Conservation (phyloP, 2,888 invertebrate species). For the Isotomurus palustris region DNA sequence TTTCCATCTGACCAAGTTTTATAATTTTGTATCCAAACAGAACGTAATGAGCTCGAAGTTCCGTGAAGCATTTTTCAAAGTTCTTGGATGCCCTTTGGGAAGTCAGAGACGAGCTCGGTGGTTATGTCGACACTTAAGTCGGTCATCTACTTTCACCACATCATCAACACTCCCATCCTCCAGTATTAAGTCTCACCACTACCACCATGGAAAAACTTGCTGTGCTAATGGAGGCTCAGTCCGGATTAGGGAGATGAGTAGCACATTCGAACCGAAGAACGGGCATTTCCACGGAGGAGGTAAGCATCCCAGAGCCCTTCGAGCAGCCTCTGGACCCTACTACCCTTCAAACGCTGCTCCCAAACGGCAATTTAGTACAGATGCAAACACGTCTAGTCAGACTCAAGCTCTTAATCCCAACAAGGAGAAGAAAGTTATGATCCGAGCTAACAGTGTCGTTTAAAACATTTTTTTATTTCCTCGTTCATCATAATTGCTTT, state of each 20-base stretch:
- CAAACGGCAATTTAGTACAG: slow-evolving; percentile 43
- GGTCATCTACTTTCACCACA: slow-evolving; percentile 63
- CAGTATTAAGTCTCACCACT: slow-evolving; percentile 43
- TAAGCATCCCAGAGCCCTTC: slow-evolving; percentile 36
- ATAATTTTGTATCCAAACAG: too few species aligned
- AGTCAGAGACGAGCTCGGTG: slow-evolving; percentile 48
- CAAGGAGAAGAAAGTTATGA: slow-evolving; percentile 42
- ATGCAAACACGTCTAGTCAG: slow-evolving; percentile 33
- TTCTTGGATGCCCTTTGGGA: slow-evolving; percentile 50
- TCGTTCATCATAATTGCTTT: too few species aligned
- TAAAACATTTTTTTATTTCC: too few species aligned
- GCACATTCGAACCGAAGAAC: slow-evolving; percentile 17
- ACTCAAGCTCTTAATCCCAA: slow-evolving; percentile 21
- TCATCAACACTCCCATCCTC: slow-evolving; percentile 53
- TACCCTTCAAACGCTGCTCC: slow-evolving; percentile 38
- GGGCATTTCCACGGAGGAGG: slow-evolving; percentile 22
- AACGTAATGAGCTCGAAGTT: slow-evolving; percentile 90
- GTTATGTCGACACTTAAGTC: slow-evolving; percentile 53
- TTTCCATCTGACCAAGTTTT: too few species aligned
- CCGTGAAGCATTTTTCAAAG: slow-evolving; percentile 69
- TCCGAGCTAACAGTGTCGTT: slow-evolving; percentile 46
- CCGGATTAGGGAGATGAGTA: slow-evolving; percentile 38
- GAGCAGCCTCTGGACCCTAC: slow-evolving; percentile 43
- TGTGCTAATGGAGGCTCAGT: slow-evolving; percentile 42
- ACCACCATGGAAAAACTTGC: slow-evolving; percentile 23